Evolutionary conservation across 2,797 vertebrate genomes (phyloP).

Genomic region (Mus spretus): DNA sequence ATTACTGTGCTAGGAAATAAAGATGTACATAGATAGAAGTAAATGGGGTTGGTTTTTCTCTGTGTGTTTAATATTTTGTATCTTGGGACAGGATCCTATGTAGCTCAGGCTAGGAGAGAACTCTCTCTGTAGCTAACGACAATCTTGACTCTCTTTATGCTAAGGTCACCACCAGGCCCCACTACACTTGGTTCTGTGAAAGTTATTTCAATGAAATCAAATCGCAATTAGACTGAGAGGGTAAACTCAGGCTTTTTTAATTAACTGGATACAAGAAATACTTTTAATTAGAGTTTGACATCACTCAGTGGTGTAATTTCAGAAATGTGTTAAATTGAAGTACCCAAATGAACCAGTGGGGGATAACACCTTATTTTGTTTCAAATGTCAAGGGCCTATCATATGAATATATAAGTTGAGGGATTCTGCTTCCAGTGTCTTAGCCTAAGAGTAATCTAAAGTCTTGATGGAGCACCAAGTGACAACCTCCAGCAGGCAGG

Average conservation of each 20-base stretch:
- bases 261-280: too few relatives aligned
- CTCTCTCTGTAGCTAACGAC: neutral
- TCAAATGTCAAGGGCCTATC: neutral
- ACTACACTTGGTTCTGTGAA: neutral
- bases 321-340: constrained; percentile 18
- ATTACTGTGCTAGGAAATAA: neutral
- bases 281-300: neutral
- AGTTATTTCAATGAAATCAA: neutral
- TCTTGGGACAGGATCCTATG: neutral
- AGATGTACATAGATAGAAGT: neutral
- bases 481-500: neutral
- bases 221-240: too few relatives aligned
- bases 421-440: neutral
- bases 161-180: neutral
- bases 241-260: too few relatives aligned
- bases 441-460: neutral
- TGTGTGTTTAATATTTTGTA: neutral
- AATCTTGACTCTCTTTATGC: neutral
- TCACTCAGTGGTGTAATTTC: neutral
- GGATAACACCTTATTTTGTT: neutral
- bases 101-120: neutral
- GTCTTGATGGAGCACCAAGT: neutral
- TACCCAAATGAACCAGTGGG: neutral
- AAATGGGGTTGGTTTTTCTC: neutral
- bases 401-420: neutral